Evolutionary conservation across 2,888 invertebrate species (phyloP), one percentile per base, ranked within the genome.

Genomic region (Volucella zonaria): DNA sequence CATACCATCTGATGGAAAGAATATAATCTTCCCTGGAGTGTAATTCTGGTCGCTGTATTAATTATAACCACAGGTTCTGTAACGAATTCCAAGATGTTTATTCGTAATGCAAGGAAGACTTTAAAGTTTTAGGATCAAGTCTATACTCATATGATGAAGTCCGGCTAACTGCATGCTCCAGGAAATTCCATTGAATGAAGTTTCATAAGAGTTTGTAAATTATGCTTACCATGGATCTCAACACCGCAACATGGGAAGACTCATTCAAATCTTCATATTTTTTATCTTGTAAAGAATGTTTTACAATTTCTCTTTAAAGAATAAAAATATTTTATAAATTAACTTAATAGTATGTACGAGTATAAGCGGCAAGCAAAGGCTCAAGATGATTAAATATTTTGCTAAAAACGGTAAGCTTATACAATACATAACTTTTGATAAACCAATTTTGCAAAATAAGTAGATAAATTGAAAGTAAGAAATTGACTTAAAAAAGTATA

Each of bases 321-420:
- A 58, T 56, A 62, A 23, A 14, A 43, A 12, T 40, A 42, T 52
- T 66, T 15, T 40, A 4, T 47, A 51, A 51, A 51, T 64, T 14
- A 18, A 59, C 15, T 15, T 12, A 31, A 3, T 31, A 3, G 12
- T 14, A 62, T 11, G 11, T 74, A 66, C 51, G 74, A 31, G 31
- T 67, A 74, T 74, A 80, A 74, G 79, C 79, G 66, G 59, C 10
- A 80, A 80, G 79, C 79, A 74, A 67, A 31, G 47, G 67, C 74
- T 31, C 43, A 31, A 42, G 47, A 54, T 52, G 42, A 15, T 66
- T 67, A 61, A 38, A 56, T 75, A 12, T 31, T 67, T 47, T 42
- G 51, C 58, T 58, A 38, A 58, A 58, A 42, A 10, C 4, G 3
- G n/a, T 45, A 45, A 45, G 8, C 31, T 31, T 31, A 31, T 31